Base-by-base conservation (phyloP, 2,113 vertebrate species). In the Atlantisia rogersi region DNA sequence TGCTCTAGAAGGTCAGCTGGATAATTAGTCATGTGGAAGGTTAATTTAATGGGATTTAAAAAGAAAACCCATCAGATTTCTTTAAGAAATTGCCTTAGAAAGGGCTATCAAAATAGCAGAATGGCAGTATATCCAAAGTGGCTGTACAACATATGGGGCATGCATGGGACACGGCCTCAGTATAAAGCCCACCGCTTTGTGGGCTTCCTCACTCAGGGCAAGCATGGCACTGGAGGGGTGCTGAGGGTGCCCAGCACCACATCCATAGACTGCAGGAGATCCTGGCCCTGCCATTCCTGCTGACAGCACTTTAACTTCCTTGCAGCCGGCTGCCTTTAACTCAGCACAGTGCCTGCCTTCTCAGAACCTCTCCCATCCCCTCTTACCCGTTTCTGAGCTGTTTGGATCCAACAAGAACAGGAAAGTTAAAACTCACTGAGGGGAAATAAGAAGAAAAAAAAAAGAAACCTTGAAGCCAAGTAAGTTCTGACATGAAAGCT, bases 401-500 rank as follows among this genome's bases (percentile, higher is more conserved):
- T 63, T 91, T 44, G 32, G 85, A 93, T 74, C 52, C 64, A 75
- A 70, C n/a, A 13, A 31, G 11, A 81, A 70, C 4, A 26, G 6
- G 6, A 39, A 92, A 79, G 83, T 92, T 92, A 68, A 95, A 93
- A 81, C 79, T 78, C 74, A 48, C 26, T 22, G 11, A 79, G 15
- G 31, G 68, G 60, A 68, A 71, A 31, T 24, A 62, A 80, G 3
- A 16, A 52, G 52, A 11, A 10, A 10, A 55, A 10, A 18, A 18
- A 28, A 32, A 42, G 39, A 21, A 48, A 40, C 31, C 56, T 73
- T 10, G 16, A 90, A 62, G 52, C 40, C 94, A 88, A 96, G 73
- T 42, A 75, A 89, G 31, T 94, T 77, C n/a, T 26, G 55, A 78
- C n/a, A 82, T 15, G 83, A 88, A 94, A 95, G 86, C 59, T 53